Evolutionary conservation across 2,888 invertebrate species (phyloP).

Genomic region (Bellardia bayeri): DNA sequence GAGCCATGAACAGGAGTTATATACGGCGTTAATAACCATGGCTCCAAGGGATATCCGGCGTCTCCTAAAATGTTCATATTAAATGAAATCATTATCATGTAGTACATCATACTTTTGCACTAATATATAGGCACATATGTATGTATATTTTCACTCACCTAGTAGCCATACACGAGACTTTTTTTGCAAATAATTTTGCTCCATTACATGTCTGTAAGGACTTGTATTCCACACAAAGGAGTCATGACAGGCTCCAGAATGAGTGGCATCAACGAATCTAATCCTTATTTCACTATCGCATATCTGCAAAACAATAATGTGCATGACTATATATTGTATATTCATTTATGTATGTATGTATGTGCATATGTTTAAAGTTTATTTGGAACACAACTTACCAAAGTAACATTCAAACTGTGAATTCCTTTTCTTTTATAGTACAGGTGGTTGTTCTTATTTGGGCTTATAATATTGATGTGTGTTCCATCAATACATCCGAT

Average conservation of each 20-base stretch:
- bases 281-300: background rate
- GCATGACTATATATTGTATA: background rate
- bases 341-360: background rate
- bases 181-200: no score
- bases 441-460: background rate
- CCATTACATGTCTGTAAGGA: no score
- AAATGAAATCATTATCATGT: no score
- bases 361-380: background rate
- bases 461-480: no score
- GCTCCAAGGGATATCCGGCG: constrained; percentile 6
- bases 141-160: background rate
- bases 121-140: no score
- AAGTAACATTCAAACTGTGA: background rate
- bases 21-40: constrained; percentile 14
- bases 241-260: no score
- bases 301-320: background rate
- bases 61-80: background rate
- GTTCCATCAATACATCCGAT: no score
- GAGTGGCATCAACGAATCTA: background rate
- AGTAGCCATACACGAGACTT: no score
- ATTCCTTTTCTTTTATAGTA: background rate
- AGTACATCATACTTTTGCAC: no score
- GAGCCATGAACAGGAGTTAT: background rate
- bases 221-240: no score
- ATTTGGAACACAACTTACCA: background rate